Evolutionary conservation across 2,113 vertebrate species (phyloP), one percentile per base, ranked within the genome.

Genomic region (Hemicordylus capensis): DNA sequence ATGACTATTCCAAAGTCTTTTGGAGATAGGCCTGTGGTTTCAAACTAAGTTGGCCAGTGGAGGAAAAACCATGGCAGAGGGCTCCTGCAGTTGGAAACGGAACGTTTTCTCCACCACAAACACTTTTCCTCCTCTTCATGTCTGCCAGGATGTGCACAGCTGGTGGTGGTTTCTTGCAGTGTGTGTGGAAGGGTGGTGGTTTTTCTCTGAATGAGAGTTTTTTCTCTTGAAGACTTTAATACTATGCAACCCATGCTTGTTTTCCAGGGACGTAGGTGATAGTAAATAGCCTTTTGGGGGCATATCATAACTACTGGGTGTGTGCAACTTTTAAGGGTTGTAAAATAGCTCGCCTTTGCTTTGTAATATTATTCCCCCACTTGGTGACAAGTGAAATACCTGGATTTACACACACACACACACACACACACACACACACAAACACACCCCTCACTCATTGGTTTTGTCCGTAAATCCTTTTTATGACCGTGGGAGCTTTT

Each of bases 191-290:
- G 75, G 83, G 81, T 76, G n/a, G n/a, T n/a, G n/a, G 0, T 76
- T 86, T 84, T 37, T 86, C 84, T 88, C 72, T 0, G 1, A 26
- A 31, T 58, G 34, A 20, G 20, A 10, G 15, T 64, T 39, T 93
- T 89, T 74, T 89, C 78, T 89, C 81, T 56, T 77, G 73, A 88
- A 90, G 89, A 91, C 90, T 90, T 93, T 90, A 93, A 91, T 93
- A 94, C 94, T 94, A 95, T 95, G 94, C 93, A 95, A 94, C 94
- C 88, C 56, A 12, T 63, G 87, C 92, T 90, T 86, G 24, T 39
- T 61, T 37, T 87, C n/a, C 82, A 87, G 91, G 90, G 58, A 15
- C 1, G 37, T 56, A 20, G 92, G 90, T 84, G 75, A 87, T 86
- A 72, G 85, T 82, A 87, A 92, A 78, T 90, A 87, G 37, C 4